These are phyloP conservation scores for Nymphalis polychloros DNA, from an alignment of 2,888 invertebrate species.

Conservation along the genomic window DNA sequence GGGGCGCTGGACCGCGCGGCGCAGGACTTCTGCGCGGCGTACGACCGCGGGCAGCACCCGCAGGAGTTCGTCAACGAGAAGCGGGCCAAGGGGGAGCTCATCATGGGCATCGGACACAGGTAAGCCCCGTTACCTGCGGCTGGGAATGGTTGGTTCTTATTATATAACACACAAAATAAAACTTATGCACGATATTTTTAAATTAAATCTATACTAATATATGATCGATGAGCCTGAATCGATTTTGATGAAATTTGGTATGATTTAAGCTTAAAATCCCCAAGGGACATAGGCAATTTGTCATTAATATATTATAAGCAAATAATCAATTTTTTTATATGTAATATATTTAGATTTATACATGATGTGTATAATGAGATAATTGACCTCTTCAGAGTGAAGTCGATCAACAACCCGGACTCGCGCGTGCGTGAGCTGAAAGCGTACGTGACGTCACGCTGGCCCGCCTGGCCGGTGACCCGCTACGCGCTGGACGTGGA, in stretches of 20 bases:
- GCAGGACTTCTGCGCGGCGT: conserved; percentile 97
- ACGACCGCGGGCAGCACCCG: conserved; percentile 96
- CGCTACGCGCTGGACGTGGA: conserved; percentile 98
- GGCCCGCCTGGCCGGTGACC: conserved; percentile 96
- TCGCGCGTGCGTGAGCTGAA: conserved; percentile 98
- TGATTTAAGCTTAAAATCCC: too few species aligned
- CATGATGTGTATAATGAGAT: too few species aligned
- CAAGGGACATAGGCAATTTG: too few species aligned
- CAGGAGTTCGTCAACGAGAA: conserved; percentile 99
- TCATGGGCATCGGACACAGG: conserved; percentile 99
- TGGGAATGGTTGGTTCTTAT: too few species aligned
- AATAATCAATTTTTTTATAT: too few species aligned
- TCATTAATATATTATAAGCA: too few species aligned
- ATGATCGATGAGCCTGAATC: too few species aligned
- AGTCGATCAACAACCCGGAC: conserved; percentile 98
- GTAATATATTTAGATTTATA: too few species aligned
- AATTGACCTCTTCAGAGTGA: conserved; percentile 76
- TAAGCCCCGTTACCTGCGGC: conserved; percentile 35
- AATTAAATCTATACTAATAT: too few species aligned
- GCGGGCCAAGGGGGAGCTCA: conserved; percentile 97
- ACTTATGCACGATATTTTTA: too few species aligned
- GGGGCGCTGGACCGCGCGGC: conserved; percentile 99
- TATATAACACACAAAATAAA: too few species aligned
- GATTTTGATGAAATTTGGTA: too few species aligned
- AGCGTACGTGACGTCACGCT: conserved; percentile 95